Evolutionary conservation across 2,888 invertebrate species (phyloP), one percentile per base, ranked within the genome.

Genomic region (Linnaemya tessellans): DNA sequence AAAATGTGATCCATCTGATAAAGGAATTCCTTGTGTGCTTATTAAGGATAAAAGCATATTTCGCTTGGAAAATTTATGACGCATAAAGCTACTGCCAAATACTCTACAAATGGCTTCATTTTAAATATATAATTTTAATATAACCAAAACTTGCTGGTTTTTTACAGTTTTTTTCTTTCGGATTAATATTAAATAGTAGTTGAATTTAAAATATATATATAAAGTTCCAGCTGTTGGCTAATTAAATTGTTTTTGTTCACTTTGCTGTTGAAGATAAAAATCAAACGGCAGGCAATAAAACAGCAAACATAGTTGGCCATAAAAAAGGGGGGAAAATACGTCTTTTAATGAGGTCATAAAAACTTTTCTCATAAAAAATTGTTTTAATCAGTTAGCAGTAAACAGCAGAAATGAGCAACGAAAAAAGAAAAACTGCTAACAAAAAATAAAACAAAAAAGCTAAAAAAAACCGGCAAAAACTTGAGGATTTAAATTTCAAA

Each of bases 311-410:
- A 62, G 41, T 70, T 30, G 25, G 70, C 38, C 35, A 38, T 62
- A 51, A 60, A 71, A 67, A 46, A 56, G 20, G 41, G 13, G 41
- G 11, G 18, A n/a, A 65, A 58, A 62, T 70, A 80, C 58, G 65
- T 71, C 75, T 77, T 80, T 84, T 80, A 84, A 84, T 84, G 84
- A 80, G 84, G 80, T 73, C 84, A 68, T 80, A 84, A 84, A 84
- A 84, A 84, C 67, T 84, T 84, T 84, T 80, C 84, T 84, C 84
- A 84, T 84, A 84, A 84, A 79, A 78, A 75, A 84, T 18, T 77
- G 73, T 80, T 84, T 84, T 80, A 84, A 80, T 84, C 84, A 84
- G 80, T 77, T 77, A 77, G 25, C 38, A 80, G 84, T 56, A 84
- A 84, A 77, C 54, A 77, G 67, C 38, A 49, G 56, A 77, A 77